Percentiles rank a stretch among this genome's conserved stretches.
Conservation (phyloP, 2,113 vertebrate genomes). For the Callocephalon fimbriatum region DNA sequence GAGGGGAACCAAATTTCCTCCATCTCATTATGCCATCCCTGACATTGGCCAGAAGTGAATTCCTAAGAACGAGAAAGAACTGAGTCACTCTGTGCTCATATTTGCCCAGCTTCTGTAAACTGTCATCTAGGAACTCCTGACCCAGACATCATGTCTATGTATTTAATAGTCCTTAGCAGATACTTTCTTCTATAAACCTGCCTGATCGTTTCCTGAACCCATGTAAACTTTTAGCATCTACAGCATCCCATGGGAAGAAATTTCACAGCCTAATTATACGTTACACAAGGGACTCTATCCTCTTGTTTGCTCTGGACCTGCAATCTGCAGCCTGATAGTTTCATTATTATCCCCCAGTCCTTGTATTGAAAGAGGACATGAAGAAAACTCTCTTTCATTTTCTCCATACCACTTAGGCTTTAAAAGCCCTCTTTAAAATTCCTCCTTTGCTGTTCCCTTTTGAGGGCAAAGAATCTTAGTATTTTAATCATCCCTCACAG, state of each 20-base stretch:
- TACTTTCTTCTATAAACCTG: neutral
- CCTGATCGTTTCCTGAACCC: neutral
- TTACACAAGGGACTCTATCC: neutral
- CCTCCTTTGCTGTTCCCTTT: slow-evolving; percentile 6
- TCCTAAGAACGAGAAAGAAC: neutral
- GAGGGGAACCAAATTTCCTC: neutral
- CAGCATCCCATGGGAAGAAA: neutral
- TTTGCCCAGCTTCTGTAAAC: neutral
- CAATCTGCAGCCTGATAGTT: neutral
- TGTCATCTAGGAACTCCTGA: neutral
- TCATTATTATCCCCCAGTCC: neutral
- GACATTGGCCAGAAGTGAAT: neutral
- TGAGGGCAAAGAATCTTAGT: neutral
- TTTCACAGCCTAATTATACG: neutral
- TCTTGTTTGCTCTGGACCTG: neutral
- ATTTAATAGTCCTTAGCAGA: neutral
- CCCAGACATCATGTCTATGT: neutral
- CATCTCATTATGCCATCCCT: neutral
- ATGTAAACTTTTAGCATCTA: neutral
- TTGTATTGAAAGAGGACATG: neutral
- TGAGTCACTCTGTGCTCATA: neutral
- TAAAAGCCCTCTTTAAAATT: slow-evolving; percentile 27
- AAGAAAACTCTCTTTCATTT: neutral
- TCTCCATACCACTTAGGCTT: neutral
- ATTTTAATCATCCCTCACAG: neutral